Base-by-base conservation (phyloP, 2,797 vertebrate genomes). In the Hirundo rustica region DNA sequence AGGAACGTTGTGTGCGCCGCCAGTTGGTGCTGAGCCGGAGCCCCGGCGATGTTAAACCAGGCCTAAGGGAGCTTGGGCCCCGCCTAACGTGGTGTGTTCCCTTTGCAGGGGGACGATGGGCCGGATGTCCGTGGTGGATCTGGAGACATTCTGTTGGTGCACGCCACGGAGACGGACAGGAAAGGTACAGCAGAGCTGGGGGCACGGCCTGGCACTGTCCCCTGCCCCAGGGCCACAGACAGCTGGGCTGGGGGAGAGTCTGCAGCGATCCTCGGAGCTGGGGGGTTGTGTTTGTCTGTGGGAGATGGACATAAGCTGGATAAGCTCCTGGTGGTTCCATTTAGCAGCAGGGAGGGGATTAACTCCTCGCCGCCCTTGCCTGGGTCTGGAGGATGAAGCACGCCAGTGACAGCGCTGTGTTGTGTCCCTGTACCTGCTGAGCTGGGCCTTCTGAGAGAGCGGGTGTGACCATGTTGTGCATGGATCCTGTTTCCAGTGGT, bases 51-150 rank as follows among this genome's bases (percentile, higher is more conserved):
- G 44, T 25, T 61, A 51, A 79, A 34, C 60, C 29, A 62, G 74
- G 64, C 71, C 4, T 9, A 21, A 77, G 85, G 73, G 70, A 66
- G 64, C 62, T 47, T 45, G 47, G 48, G 44, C 22, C 3, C 3
- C 62, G 38, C 66, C 58, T 84, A 26, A 86, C 3, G 0, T 62
- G 61, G n/a, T 57, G 55, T 86, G n/a, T 60, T 94, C 51, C 85
- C 79, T 0, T 68, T 94, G 80, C 97, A 99, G 99, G 99, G 98
- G 30, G 99, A 99, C 4, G 99, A 99, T 7, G 99, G 99, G 30
- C 99, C 99, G 5, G 99, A 99, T 50, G 99, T 99, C 17, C 98
- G 99, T 10, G 99, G 99, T 3, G 99, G 99, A 64, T 99, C 99
- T 1, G 99, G 99, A 66, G 99, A 99, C 82, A 99, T 99, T 89